These are phyloP conservation scores for Amphipyra berbera DNA, from an alignment of 2,888 invertebrate species.

Conservation along the genomic window DNA sequence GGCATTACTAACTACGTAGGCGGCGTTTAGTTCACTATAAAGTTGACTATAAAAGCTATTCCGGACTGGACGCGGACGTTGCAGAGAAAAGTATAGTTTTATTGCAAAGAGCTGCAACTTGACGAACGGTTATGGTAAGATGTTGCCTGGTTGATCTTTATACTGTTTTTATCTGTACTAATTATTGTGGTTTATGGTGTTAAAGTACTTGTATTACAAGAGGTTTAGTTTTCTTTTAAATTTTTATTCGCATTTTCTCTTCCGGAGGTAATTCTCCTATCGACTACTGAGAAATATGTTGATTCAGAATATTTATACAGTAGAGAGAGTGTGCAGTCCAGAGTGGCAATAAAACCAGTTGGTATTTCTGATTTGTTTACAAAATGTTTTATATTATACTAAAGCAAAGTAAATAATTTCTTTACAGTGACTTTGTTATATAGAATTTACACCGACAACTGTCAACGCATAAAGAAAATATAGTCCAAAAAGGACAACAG, in stretches of 20 bases:
- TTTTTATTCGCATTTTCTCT: background rate
- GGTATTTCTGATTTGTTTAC: too few relatives aligned
- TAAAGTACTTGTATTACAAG: background rate
- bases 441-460: conserved; percentile 15
- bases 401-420: too few relatives aligned
- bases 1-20: conserved; percentile 62
- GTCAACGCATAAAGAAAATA: conserved; percentile 38
- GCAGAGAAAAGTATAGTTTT: conserved; percentile 44
- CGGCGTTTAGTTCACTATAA: conserved; percentile 55
- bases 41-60: conserved; percentile 52
- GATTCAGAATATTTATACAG: background rate
- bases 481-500: conserved; percentile 13
- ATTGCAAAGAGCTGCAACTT: conserved; percentile 44
- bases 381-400: too few relatives aligned
- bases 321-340: too few relatives aligned
- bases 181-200: conserved; percentile 12
- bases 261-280: background rate
- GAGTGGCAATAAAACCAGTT: background rate
- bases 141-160: conserved; percentile 21
- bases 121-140: conserved; percentile 42
- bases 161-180: conserved; percentile 12
- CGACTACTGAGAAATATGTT: background rate
- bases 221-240: conserved; percentile 1
- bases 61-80: conserved; percentile 30
- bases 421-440: background rate